Conservation (phyloP, 2,113 vertebrate genomes). For the Gasterosteus aculeatus region DNA sequence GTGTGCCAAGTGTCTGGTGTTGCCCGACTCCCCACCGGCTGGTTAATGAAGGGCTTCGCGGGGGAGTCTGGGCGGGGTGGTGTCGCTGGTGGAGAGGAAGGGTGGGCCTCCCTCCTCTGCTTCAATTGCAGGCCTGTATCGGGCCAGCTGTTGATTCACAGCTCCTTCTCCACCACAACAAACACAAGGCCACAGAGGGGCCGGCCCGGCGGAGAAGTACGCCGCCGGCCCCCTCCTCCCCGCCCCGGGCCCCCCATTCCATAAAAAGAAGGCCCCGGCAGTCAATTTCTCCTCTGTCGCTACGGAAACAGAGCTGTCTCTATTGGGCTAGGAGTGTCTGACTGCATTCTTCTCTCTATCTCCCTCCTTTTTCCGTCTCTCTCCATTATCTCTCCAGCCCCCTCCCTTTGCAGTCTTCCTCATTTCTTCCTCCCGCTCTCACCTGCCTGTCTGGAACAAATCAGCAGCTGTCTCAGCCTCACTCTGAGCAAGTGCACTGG, state of each 20-base stretch:
- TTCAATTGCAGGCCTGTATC: constrained; percentile 66
- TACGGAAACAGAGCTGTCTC: constrained; percentile 74
- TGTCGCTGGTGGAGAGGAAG: constrained; percentile 25
- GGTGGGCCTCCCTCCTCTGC: constrained; percentile 52
- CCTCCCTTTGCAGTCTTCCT: constrained; percentile 9
- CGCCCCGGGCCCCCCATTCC: neutral
- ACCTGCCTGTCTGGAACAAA: constrained; percentile 70
- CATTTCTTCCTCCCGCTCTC: constrained; percentile 40
- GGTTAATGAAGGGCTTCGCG: constrained; percentile 80
- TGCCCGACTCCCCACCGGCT: constrained; percentile 76
- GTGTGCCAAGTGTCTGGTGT: constrained; percentile 82
- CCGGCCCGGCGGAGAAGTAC: constrained; percentile 47
- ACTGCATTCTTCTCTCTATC: constrained; percentile 54
- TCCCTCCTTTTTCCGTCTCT: constrained; percentile 33
- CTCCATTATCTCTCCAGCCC: constrained; percentile 24
- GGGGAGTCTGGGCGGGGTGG: constrained; percentile 62
- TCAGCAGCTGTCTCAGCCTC: constrained; percentile 62
- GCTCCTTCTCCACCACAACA: constrained; percentile 75
- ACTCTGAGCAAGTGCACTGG: constrained; percentile 60
- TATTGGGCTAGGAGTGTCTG: constrained; percentile 52
- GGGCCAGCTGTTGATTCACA: constrained; percentile 79
- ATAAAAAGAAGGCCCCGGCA: constrained; percentile 41
- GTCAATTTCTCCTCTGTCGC: constrained; percentile 74
- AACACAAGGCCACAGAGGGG: constrained; percentile 77
- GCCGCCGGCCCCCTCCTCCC: neutral